These are phyloP conservation scores for Dallia pectoralis DNA, from an alignment of 2,797 vertebrate species.

Conservation along the genomic window DNA sequence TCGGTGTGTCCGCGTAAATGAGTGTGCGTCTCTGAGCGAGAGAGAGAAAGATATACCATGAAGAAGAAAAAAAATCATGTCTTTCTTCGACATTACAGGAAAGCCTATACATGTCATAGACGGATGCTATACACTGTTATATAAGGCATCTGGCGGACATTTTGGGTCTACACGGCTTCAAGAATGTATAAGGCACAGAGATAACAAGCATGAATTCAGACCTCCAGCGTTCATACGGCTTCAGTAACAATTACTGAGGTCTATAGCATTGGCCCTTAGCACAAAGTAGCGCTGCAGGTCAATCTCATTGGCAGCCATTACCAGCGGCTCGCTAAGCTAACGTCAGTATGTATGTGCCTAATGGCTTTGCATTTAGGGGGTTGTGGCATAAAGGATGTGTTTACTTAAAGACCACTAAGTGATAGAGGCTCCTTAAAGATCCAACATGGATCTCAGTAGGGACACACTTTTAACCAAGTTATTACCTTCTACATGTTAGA, in stretches of 20 bases:
- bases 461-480: neutral
- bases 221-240: neutral
- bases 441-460: neutral
- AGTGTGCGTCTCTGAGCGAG: conserved; percentile 1
- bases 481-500: neutral
- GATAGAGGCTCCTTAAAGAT: conserved; percentile 38
- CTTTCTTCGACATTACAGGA: neutral
- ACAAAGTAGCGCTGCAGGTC: conserved; percentile 50
- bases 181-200: neutral
- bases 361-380: conserved; percentile 30
- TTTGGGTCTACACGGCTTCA: neutral
- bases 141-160: conserved; percentile 9
- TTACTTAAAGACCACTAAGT: conserved; percentile 60
- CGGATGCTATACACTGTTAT: conserved; percentile 43
- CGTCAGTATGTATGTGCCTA: conserved; percentile 22
- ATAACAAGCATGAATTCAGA: neutral
- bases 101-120: conserved; percentile 57
- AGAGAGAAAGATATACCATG: conserved; percentile 34
- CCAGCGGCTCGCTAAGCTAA: conserved; percentile 21
- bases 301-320: conserved; percentile 62
- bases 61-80: neutral
- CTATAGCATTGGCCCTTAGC: conserved; percentile 63
- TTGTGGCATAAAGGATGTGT: conserved; percentile 41
- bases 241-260: conserved; percentile 15
- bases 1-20: conserved; percentile 37